Percentiles rank a stretch among this genome's conserved stretches.
These are phyloP conservation scores for Synanthedon formicaeformis DNA, from an alignment of 2,888 invertebrate genomes.

Conservation along the genomic window DNA sequence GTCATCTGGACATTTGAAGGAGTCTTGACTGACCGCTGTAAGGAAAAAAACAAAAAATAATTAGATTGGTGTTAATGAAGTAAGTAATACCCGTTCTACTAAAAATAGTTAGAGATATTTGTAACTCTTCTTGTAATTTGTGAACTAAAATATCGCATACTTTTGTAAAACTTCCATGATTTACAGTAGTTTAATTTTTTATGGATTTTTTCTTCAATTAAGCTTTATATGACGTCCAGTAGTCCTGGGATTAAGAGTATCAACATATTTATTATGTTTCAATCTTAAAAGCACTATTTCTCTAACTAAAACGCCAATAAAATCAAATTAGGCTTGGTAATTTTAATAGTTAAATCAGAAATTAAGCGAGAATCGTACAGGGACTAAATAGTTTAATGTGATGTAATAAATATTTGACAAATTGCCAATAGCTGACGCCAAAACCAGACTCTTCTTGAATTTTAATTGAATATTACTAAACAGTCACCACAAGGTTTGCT, in stretches of 20 bases:
- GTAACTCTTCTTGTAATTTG: neutral
- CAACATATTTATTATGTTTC: too few species aligned
- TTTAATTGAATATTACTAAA: conserved; percentile 55
- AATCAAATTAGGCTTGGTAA: too few species aligned
- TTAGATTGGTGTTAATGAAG: conserved; percentile 1
- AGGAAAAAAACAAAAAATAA: conserved; percentile 20
- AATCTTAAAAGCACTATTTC: too few species aligned
- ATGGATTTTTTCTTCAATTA: too few species aligned
- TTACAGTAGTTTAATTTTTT: too few species aligned
- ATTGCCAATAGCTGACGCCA: conserved; percentile 30
- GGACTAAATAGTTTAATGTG: conserved; percentile 1
- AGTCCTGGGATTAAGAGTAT: too few species aligned
- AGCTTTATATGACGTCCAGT: too few species aligned
- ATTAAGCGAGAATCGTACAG: neutral
- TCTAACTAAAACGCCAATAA: too few species aligned
- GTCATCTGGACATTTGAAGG: conserved; percentile 93
- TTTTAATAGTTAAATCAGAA: neutral
- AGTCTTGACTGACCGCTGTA: conserved; percentile 81
- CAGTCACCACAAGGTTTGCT: conserved; percentile 35
- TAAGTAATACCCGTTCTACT: neutral
- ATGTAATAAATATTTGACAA: conserved; percentile 16
- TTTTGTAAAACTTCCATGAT: too few species aligned
- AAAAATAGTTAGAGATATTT: neutral
- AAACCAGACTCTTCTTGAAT: conserved; percentile 44
- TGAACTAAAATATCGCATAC: too few species aligned